Base-by-base conservation (phyloP, 1,140 invertebrate species). In the Drosophila serrata region DNA sequence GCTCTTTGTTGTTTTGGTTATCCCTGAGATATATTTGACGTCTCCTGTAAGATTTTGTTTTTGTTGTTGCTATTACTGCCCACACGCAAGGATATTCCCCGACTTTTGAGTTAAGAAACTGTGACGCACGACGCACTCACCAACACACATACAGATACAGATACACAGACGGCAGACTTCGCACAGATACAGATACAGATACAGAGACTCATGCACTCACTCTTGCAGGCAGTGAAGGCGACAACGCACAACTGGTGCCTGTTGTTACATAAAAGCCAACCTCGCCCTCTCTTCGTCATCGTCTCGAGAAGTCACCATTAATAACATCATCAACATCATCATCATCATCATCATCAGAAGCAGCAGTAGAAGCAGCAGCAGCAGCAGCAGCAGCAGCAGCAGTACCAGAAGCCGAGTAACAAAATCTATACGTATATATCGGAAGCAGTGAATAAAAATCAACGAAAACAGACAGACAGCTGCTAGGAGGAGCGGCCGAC, bases 251-350 rank as follows among this genome's bases (percentile, higher is more conserved):
- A 76, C 81, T 75, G 81, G 65, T 79, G 65, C 63, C 61, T 79
- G 62, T 73, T 82, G 45, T 88, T 82, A 84, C 73, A 80, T 88
- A 88, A 88, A 88, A 82, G 62, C 75, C 75, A 79, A 78, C 58
- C 53, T 58, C 75, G 75, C 65, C 75, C 75, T 72, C 64, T 61
- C 75, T 56, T 70, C 51, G 58, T 79, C 75, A 79, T 57, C 55
- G 75, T 61, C 48, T 43, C 57, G 15, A 68, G 70, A 59, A 63
- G 40, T 46, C 29, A 74, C 60, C 31, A 58, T 73, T 61, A 78
- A 67, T 65, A 42, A 39, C 49, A 62, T 60, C 77, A 78, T 37
- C 72, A 69, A 37, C 75, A 53, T 11, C 29, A 73, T 59, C 37
- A 55, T 72, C 62, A 53, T 61, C 60, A 27, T 42, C 55, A 61